A percentile compares a stretch with the other conserved stretches of the same genome.
These are phyloP conservation scores for Eulemur rufifrons DNA, from an alignment of 2,113 vertebrate genomes.

Conservation along the genomic window DNA sequence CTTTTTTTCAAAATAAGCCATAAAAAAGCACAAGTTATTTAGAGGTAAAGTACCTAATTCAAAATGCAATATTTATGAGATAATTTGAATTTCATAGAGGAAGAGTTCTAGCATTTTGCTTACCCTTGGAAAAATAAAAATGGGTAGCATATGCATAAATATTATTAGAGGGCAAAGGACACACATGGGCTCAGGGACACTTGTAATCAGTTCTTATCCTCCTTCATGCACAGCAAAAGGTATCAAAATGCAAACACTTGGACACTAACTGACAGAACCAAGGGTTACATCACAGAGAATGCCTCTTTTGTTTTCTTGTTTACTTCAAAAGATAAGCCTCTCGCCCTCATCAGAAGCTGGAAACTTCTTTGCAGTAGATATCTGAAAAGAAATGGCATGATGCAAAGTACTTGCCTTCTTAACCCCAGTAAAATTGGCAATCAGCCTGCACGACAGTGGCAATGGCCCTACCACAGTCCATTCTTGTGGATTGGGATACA, in stretches of 20 bases:
- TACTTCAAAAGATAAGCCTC: background rate
- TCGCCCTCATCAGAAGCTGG: background rate
- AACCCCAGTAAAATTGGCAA: background rate
- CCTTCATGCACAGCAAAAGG: background rate
- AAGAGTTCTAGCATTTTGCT: conserved; percentile 65
- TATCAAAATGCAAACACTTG: conserved; percentile 43
- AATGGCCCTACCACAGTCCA: background rate
- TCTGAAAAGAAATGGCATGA: conserved; percentile 4
- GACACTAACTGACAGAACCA: background rate
- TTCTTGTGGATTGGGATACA: background rate
- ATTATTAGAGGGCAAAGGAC: conserved; percentile 52
- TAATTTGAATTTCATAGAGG: conserved; percentile 73
- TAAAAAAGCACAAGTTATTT: conserved; percentile 65
- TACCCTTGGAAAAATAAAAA: conserved; percentile 62
- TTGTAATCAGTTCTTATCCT: conserved; percentile 3
- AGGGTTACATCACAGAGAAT: background rate
- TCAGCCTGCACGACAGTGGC: background rate
- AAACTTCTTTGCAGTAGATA: background rate
- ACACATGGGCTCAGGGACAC: background rate
- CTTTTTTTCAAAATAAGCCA: conserved; percentile 52
- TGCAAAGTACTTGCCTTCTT: conserved; percentile 20
- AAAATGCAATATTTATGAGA: conserved; percentile 67
- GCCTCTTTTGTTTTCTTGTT: conserved; percentile 35
- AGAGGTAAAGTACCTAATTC: conserved; percentile 62
- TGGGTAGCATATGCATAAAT: conserved; percentile 51